Conservation (phyloP, 1,140 invertebrate species). For the Saccostrea echinata region DNA sequence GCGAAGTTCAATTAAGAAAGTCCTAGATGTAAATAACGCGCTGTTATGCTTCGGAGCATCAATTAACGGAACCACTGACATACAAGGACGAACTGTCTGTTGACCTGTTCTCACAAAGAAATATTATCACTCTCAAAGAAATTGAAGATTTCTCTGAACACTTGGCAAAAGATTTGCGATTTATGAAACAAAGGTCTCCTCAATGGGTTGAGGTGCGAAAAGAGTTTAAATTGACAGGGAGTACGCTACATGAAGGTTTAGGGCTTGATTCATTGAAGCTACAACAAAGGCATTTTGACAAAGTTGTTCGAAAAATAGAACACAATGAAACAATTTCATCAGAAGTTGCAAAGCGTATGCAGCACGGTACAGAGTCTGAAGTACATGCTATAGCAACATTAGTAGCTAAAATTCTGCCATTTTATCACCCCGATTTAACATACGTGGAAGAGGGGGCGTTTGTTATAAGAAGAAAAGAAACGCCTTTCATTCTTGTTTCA, state of each 20-base stretch:
- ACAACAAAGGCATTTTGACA: constrained; percentile 4
- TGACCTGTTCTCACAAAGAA: not conserved
- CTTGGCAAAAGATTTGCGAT: not conserved
- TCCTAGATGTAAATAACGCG: too few species aligned
- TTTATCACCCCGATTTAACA: not conserved
- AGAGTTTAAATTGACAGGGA: constrained; percentile 21
- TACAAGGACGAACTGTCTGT: not conserved
- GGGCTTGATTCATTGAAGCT: constrained; percentile 3
- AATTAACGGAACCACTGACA: too few species aligned
- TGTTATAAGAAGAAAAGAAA: not conserved
- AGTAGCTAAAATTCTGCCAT: constrained; percentile 39
- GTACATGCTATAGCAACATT: constrained; percentile 46
- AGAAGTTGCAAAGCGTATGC: constrained; percentile 26
- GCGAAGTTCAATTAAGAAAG: too few species aligned
- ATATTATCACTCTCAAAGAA: not conserved
- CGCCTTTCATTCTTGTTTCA: constrained; percentile 11
- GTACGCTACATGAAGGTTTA: constrained; percentile 8
- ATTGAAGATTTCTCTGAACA: not conserved
- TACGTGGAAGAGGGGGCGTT: constrained; percentile 1
- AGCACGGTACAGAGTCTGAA: constrained; percentile 46
- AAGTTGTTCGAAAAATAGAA: constrained; percentile 23
- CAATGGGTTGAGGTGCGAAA: constrained; percentile 30
- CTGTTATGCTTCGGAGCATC: too few species aligned
- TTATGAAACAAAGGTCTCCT: constrained; percentile 34
- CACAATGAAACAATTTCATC: too few species aligned